Conservation (phyloP, 2,888 invertebrate species). For the Monopis laevigella region DNA sequence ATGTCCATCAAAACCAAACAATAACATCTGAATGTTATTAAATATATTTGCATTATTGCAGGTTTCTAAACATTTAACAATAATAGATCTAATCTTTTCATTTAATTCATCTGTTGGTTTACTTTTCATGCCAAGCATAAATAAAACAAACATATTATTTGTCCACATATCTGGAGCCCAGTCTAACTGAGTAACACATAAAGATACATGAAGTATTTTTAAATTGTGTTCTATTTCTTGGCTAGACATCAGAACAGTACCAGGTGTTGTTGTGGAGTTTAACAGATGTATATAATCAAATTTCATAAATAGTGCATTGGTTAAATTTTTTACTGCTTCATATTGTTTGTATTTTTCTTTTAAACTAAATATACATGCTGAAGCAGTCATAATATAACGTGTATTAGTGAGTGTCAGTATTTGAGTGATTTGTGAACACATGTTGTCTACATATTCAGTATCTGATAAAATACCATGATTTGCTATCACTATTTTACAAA, state of each 20-base stretch:
- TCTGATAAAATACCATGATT: slow-evolving; percentile 53
- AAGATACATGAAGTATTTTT: slow-evolving; percentile 41
- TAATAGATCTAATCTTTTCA: slow-evolving; percentile 39
- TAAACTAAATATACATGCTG: slow-evolving; percentile 63
- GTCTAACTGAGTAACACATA: slow-evolving; percentile 31
- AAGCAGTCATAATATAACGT: slow-evolving; percentile 57
- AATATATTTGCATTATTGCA: slow-evolving; percentile 26
- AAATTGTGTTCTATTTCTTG: slow-evolving; percentile 45
- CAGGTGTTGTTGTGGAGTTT: slow-evolving; percentile 29
- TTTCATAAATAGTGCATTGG: slow-evolving; percentile 32
- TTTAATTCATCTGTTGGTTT: slow-evolving; percentile 34
- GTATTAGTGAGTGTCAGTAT: slow-evolving; percentile 50
- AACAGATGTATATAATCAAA: slow-evolving; percentile 31
- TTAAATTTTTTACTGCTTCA: slow-evolving; percentile 34
- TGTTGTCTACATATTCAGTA: slow-evolving; percentile 61
- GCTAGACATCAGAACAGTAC: slow-evolving; percentile 40
- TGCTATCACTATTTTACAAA: slow-evolving; percentile 71
- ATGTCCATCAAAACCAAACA: slow-evolving; percentile 29
- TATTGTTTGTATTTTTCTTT: slow-evolving; percentile 53
- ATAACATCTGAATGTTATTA: slow-evolving; percentile 26
- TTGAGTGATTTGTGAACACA: slow-evolving; percentile 58
- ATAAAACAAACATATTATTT: slow-evolving; percentile 49
- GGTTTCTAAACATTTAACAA: slow-evolving; percentile 39
- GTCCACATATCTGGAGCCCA: slow-evolving; percentile 39
- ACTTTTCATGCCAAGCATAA: slow-evolving; percentile 42